Percentiles rank a stretch among this genome's conserved stretches.
Conservation (phyloP, 2,113 vertebrate species). For the Picathartes gymnocephalus region DNA sequence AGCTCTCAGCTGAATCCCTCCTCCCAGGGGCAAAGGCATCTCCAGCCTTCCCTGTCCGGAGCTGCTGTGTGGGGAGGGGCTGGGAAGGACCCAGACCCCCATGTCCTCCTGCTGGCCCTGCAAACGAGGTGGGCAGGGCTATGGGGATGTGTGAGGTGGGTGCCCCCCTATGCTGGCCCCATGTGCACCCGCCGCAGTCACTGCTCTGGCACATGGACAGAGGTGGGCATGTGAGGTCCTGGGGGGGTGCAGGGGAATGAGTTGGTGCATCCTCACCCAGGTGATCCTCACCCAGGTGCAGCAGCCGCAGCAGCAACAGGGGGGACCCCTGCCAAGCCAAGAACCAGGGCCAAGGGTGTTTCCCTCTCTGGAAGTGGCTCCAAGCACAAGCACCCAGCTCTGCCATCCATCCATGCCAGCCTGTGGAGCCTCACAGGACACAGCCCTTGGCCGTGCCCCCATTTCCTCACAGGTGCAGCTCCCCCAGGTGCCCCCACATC, state of each 20-base stretch:
- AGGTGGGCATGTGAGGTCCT: too few relatives aligned
- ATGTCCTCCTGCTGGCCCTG: background rate
- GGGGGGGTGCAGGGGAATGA: rapidly evolving
- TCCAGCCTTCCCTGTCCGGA: background rate
- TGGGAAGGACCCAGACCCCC: background rate
- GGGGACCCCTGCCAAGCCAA: background rate
- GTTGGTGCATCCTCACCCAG: background rate
- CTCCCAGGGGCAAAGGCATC: background rate
- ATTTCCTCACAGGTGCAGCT: background rate
- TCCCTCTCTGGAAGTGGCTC: rapidly evolving
- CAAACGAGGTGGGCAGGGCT: rapidly evolving
- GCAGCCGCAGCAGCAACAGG: background rate
- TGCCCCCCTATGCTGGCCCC: rapidly evolving
- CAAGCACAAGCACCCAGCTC: too few relatives aligned
- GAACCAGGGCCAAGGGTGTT: rapidly evolving
- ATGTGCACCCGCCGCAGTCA: rapidly evolving
- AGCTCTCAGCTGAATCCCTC: background rate
- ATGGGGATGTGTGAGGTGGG: background rate
- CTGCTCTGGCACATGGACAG: background rate
- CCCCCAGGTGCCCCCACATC: rapidly evolving
- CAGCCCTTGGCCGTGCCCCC: rapidly evolving
- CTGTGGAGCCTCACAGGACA: rapidly evolving
- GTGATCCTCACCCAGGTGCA: background rate
- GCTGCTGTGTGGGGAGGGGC: rapidly evolving
- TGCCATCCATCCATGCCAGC: rapidly evolving